These are phyloP conservation scores for Platichthys flesus DNA, from an alignment of 2,113 vertebrate species.

Conservation along the genomic window DNA sequence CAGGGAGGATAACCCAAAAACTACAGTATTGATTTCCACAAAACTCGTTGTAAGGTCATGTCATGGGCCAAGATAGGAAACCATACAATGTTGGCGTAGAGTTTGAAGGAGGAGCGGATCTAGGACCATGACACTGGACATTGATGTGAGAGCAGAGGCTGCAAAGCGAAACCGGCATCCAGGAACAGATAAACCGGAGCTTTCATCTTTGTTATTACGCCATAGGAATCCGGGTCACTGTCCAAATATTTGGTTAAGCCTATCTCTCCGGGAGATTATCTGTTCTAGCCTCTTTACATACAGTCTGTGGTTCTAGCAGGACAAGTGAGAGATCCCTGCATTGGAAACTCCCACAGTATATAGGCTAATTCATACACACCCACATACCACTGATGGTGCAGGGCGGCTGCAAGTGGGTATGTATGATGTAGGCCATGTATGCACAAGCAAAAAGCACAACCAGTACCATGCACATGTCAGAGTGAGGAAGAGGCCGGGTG, in stretches of 20 bases:
- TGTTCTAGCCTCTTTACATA: background rate
- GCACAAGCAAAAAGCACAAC: constrained; percentile 24
- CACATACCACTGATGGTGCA: constrained; percentile 1
- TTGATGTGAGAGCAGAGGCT: too few species aligned
- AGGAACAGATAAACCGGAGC: constrained; percentile 21
- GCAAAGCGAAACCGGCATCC: background rate
- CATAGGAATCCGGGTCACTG: constrained; percentile 50
- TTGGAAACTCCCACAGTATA: background rate
- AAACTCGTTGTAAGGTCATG: too few species aligned
- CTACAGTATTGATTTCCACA: too few species aligned
- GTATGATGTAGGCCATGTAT: background rate
- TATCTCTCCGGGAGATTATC: constrained; percentile 56
- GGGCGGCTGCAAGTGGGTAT: background rate
- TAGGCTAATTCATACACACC: constrained; percentile 15
- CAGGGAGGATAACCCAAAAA: too few species aligned
- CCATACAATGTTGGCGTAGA: too few species aligned
- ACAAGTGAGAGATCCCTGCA: too few species aligned
- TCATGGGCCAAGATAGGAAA: too few species aligned
- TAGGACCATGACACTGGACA: too few species aligned
- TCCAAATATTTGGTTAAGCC: constrained; percentile 66
- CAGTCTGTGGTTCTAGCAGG: too few species aligned
- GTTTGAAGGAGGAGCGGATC: too few species aligned
- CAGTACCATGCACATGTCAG: background rate
- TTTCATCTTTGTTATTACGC: constrained; percentile 46
- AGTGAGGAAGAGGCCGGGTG: constrained; percentile 9